Evolutionary conservation across 1,140 invertebrate genomes (phyloP).

Genomic region (Megathymus violae): DNA sequence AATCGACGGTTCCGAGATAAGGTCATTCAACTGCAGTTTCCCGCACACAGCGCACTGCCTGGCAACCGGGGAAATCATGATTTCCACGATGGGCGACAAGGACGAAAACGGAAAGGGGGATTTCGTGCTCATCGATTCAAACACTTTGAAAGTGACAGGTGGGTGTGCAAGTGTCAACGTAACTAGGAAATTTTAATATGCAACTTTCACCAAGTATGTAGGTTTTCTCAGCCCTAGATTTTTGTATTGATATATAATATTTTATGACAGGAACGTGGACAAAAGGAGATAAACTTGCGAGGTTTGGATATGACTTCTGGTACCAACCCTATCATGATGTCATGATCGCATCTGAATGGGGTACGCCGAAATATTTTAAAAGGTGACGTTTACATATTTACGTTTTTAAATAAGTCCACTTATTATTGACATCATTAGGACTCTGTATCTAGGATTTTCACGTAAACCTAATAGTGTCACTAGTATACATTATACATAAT

Average conservation of each 20-base stretch:
- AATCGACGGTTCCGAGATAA: constrained; percentile 89
- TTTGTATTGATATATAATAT: too few relatives aligned
- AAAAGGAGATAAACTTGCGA: constrained; percentile 84
- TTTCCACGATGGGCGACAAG: constrained; percentile 95
- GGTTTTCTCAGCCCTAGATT: not conserved
- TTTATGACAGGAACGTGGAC: constrained; percentile 87
- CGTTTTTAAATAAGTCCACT: too few relatives aligned
- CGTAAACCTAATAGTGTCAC: too few relatives aligned
- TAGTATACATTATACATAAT: too few relatives aligned
- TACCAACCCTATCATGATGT: constrained; percentile 97
- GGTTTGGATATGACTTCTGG: constrained; percentile 95
- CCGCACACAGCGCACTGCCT: constrained; percentile 98
- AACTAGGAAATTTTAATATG: constrained; percentile 12
- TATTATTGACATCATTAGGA: too few relatives aligned
- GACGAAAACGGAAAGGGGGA: constrained; percentile 92
- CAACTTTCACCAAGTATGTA: constrained; percentile 3
- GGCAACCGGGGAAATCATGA: constrained; percentile 96
- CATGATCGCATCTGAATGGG: constrained; percentile 97
- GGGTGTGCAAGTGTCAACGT: constrained; percentile 43
- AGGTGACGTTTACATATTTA: constrained; percentile 68
- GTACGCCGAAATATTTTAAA: constrained; percentile 92
- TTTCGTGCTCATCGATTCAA: constrained; percentile 94
- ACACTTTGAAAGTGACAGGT: constrained; percentile 90
- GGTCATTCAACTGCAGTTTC: constrained; percentile 89
- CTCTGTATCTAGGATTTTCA: too few relatives aligned